phyloP scores from a whole-genome alignment of 1,140 invertebrate genomes.

The Drosophila bocki region DNA sequence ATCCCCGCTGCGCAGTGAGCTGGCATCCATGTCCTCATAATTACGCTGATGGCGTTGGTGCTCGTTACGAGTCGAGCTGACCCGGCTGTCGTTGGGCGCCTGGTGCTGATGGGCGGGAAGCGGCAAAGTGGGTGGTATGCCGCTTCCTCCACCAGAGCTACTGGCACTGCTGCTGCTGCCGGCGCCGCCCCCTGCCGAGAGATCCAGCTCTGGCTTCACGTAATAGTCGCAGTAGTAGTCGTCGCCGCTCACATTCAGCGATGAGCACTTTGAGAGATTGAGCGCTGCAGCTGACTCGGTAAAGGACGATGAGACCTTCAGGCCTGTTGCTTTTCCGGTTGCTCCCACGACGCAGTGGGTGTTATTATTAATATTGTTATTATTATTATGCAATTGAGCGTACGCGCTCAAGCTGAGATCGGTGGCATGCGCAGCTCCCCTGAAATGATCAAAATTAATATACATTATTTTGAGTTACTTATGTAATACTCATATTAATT shows the following conservation, averaged over 20 bases:
- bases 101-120: conserved; percentile 74
- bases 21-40: conserved; percentile 77
- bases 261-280: conserved; percentile 78
- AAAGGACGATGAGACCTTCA: conserved; percentile 66
- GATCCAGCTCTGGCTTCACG: conserved; percentile 78
- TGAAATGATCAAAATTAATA: conserved; percentile 11
- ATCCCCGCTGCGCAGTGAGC: conserved; percentile 68
- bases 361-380: conserved; percentile 58
- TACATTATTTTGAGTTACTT: background rate
- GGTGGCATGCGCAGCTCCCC: conserved; percentile 75
- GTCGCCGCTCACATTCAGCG: conserved; percentile 58
- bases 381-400: conserved; percentile 62
- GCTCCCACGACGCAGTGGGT: conserved; percentile 41
- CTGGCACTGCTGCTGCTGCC: conserved; percentile 41
- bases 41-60: conserved; percentile 46
- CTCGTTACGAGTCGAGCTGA: conserved; percentile 77
- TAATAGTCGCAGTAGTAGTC: conserved; percentile 74
- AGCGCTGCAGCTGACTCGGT: conserved; percentile 64
- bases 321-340: conserved; percentile 45
- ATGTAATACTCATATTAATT: too few relatives aligned
- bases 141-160: conserved; percentile 27
- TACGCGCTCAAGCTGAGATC: conserved; percentile 71
- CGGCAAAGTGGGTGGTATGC: conserved; percentile 30
- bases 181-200: conserved; percentile 47
- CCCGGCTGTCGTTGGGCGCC: conserved; percentile 78